Conservation (phyloP, 1,140 invertebrate genomes). For the Cotesia chilonis region DNA sequence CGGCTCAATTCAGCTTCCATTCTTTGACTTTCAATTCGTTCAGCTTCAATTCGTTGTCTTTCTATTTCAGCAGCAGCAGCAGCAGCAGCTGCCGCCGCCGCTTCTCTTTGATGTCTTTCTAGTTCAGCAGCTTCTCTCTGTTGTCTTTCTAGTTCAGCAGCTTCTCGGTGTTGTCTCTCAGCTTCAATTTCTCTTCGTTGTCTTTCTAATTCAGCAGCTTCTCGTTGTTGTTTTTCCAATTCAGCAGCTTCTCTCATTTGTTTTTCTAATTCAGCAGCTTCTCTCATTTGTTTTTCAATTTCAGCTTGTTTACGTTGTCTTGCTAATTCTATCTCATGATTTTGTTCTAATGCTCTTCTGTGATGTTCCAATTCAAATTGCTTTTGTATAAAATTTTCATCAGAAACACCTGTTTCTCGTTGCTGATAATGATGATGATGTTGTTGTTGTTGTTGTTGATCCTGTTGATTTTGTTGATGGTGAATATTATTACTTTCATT, state of each 20-base stretch:
- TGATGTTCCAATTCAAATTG: constrained; percentile 46
- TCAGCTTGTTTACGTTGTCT: constrained; percentile 43
- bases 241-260: constrained; percentile 46
- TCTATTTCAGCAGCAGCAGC: constrained; percentile 35
- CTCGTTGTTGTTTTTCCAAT: constrained; percentile 46
- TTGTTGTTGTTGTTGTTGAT: neutral
- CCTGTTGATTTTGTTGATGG: neutral
- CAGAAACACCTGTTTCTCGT: neutral
- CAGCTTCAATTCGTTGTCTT: constrained; percentile 45
- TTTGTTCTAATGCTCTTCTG: constrained; percentile 35
- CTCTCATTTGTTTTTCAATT: constrained; percentile 45
- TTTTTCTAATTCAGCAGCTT: constrained; percentile 48
- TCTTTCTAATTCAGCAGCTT: constrained; percentile 45
- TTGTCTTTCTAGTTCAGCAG: constrained; percentile 44
- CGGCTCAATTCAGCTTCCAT: constrained; percentile 53
- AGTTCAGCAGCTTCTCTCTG: constrained; percentile 44
- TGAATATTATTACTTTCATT: too few species aligned
- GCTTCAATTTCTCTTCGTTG: constrained; percentile 47
- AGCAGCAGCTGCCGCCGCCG: constrained; percentile 36
- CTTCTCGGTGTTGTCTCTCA: constrained; percentile 45
- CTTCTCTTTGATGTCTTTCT: constrained; percentile 45
- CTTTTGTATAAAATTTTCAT: constrained; percentile 10
- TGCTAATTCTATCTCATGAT: constrained; percentile 46
- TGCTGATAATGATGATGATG: neutral
- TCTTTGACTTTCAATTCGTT: constrained; percentile 47